These are phyloP conservation scores for Phylloscopus trochilus DNA, from an alignment of 2,113 vertebrate species.

Conservation along the genomic window DNA sequence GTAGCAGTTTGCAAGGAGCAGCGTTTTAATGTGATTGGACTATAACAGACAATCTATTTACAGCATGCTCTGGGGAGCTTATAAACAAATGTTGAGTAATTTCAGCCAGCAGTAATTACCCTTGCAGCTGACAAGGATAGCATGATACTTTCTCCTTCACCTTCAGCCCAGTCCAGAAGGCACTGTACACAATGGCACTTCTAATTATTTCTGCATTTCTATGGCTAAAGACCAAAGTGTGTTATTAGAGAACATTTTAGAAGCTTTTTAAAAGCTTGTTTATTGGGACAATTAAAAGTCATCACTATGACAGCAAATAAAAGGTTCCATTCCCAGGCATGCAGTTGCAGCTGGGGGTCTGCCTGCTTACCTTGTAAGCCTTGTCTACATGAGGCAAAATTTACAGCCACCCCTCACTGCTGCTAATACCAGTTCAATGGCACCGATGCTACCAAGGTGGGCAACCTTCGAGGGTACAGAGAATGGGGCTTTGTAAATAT, in stretches of 20 bases:
- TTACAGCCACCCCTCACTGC: neutral
- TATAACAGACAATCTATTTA: slow-evolving; percentile 99
- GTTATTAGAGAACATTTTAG: slow-evolving; percentile 84
- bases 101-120: slow-evolving; percentile 99
- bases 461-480: neutral
- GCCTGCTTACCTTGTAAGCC: slow-evolving; percentile 67
- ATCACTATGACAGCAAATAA: slow-evolving; percentile 81
- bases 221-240: slow-evolving; percentile 93
- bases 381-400: slow-evolving; percentile 17
- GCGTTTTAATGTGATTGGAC: slow-evolving; percentile 99
- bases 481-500: neutral
- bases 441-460: neutral
- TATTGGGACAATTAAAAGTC: slow-evolving; percentile 85
- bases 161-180: slow-evolving; percentile 95
- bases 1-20: slow-evolving; percentile 87
- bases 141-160: slow-evolving; percentile 99
- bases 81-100: slow-evolving; percentile 99
- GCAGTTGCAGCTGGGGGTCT: slow-evolving; percentile 68
- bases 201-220: slow-evolving; percentile 90
- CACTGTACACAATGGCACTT: slow-evolving; percentile 87
- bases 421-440: neutral
- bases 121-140: slow-evolving; percentile 99
- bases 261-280: slow-evolving; percentile 83
- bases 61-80: slow-evolving; percentile 99
- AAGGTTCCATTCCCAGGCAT: slow-evolving; percentile 68